These are phyloP conservation scores for Oreochromis mossambicus DNA, from an alignment of 2,797 vertebrate species.

Conservation along the genomic window DNA sequence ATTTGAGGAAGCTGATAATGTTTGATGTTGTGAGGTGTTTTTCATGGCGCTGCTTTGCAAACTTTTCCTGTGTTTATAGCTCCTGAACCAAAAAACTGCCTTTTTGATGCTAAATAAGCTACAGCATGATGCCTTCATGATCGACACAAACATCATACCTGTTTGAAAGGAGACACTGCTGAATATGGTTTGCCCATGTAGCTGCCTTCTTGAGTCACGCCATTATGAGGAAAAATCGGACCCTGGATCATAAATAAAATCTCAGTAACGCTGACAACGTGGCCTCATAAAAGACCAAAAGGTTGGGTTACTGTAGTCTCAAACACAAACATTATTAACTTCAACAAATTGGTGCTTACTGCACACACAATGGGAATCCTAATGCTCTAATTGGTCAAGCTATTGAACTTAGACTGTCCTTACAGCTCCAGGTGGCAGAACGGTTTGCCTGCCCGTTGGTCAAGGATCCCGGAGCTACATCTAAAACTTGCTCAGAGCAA, in stretches of 20 bases:
- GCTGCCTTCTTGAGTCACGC: not conserved
- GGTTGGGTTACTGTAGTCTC: not conserved
- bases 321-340: not conserved
- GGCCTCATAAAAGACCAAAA: not conserved
- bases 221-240: not conserved
- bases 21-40: not conserved
- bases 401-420: conserved; percentile 36
- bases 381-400: conserved; percentile 32
- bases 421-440: conserved; percentile 33
- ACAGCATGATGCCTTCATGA: not conserved
- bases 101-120: not conserved
- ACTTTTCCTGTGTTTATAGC: not conserved
- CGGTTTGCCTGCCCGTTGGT: conserved; percentile 7
- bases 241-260: not conserved
- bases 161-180: not conserved
- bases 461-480: conserved; percentile 53
- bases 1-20: not conserved
- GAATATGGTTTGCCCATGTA: not conserved
- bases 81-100: not conserved
- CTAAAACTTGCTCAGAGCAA: conserved; percentile 32
- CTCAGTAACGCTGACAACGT: not conserved
- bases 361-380: not conserved
- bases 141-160: not conserved
- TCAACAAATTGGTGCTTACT: conserved; percentile 1
- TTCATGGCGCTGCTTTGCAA: not conserved